A percentile compares a stretch with the other conserved stretches of the same genome.
phyloP scores from a whole-genome alignment of 2,113 vertebrate genomes.

The Fukomys damarensis region DNA sequence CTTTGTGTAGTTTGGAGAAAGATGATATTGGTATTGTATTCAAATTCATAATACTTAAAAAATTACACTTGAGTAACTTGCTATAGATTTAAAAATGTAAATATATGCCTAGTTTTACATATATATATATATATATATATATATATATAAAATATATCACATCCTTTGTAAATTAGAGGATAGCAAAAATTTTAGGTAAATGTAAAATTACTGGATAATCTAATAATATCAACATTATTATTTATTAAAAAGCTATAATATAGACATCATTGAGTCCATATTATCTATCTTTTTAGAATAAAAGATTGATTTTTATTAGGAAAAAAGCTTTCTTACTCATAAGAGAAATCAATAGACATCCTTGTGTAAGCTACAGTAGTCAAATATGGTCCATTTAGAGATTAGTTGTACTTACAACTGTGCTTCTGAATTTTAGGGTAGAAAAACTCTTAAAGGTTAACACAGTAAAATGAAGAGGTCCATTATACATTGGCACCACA shows the following conservation, averaged over 20 bases:
- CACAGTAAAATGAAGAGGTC: not conserved
- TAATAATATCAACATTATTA: not conserved
- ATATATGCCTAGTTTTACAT: not conserved
- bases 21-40: slow-evolving; percentile 2
- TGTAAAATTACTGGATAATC: not conserved
- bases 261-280: not conserved
- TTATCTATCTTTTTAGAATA: not conserved
- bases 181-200: slow-evolving; percentile 12
- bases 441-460: not conserved
- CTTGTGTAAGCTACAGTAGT: not conserved
- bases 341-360: not conserved
- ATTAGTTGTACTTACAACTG: not conserved
- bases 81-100: not conserved
- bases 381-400: not conserved
- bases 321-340: not conserved
- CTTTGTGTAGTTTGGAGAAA: not conserved
- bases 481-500: slow-evolving; percentile 10
- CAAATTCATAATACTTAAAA: slow-evolving; percentile 29
- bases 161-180: slow-evolving; percentile 10
- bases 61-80: not conserved
- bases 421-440: slow-evolving; percentile 15
- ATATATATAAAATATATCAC: not conserved
- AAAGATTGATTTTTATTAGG: slow-evolving; percentile 26
- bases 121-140: too few relatives aligned
- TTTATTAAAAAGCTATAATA: not conserved